Conservation (phyloP, 2,113 vertebrate genomes). For the Osmerus eperlanus region DNA sequence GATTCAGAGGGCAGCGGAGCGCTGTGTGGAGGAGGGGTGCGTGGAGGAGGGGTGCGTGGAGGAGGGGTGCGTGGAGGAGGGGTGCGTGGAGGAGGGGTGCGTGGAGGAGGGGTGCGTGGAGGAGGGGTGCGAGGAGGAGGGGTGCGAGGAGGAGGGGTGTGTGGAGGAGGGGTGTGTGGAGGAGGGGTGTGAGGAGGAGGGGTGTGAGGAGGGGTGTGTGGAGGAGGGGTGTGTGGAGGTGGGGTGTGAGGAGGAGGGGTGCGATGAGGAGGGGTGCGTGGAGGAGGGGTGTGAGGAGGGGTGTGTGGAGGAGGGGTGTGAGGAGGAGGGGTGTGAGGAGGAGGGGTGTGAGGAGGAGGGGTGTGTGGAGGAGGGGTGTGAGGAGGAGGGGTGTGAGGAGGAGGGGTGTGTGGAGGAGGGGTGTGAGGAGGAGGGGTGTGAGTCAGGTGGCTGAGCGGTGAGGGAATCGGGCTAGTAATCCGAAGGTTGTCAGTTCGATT, state of each 20-base stretch:
- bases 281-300: too few species aligned
- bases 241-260: too few species aligned
- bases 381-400: too few species aligned
- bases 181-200: too few species aligned
- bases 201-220: neutral
- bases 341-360: neutral
- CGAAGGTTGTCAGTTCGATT: too few species aligned
- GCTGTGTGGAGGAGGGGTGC: neutral
- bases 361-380: neutral
- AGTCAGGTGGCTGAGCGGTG: too few species aligned
- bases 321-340: neutral
- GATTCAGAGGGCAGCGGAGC: slow-evolving; percentile 5
- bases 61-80: neutral
- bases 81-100: too few species aligned
- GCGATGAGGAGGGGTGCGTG: too few species aligned
- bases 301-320: neutral
- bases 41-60: neutral
- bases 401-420: too few species aligned
- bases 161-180: neutral
- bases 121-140: neutral
- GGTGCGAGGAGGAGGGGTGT: neutral
- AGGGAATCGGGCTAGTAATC: too few species aligned
- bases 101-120: too few species aligned
- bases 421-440: neutral
- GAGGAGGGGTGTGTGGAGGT: neutral